Base-by-base conservation (phyloP, 2,797 vertebrate species). In the Astyanax mexicanus region DNA sequence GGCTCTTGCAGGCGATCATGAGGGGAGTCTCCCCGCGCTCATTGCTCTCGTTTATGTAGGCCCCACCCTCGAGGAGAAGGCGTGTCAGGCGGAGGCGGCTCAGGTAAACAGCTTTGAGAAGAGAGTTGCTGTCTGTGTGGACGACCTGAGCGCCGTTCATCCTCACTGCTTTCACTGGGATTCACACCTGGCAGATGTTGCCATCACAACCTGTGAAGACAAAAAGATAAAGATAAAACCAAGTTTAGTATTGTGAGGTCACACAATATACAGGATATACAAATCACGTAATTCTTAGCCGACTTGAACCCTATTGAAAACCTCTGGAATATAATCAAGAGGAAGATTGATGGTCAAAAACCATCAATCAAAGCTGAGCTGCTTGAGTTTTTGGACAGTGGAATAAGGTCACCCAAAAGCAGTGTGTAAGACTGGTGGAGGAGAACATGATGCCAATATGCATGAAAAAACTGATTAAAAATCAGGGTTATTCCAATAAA, bases 41-140 rank as follows among this genome's bases (percentile, higher is more conserved):
- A 10, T 98, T 96, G 74, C 97, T 98, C 85, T 98, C 96, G 0
- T 98, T 98, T 82, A 98, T 86, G 79, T 97, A 99, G 58, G 96
- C 95, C 0, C 96, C 96, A 0, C 96, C 96, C 80, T 99, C 97
- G 4, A 98, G 84, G 0, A 99, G 84, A 58, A 98, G 93, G 1
- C 97, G 90, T 0, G 96, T 95, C 38, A 99, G 94, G 4, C 96
- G 93, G n/a, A 98, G 92, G 7, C 95, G 93, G 51, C 96, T 91
- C 52, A 95, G 93, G 79, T 95, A 96, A 15, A 98, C 96, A 0
- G 97, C 96, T 86, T 90, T 95, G 25, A 98, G 94, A 70, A 98
- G 87, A 3, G 96, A 96, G 79, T 95, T 96, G 0, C 93, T 92
- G 49, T 96, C 95, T 0, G 88, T 84, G 0, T 92, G 88, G 25